Evolutionary conservation across 2,888 invertebrate species (phyloP).

Genomic region (Lasioglossum vierecki): DNA sequence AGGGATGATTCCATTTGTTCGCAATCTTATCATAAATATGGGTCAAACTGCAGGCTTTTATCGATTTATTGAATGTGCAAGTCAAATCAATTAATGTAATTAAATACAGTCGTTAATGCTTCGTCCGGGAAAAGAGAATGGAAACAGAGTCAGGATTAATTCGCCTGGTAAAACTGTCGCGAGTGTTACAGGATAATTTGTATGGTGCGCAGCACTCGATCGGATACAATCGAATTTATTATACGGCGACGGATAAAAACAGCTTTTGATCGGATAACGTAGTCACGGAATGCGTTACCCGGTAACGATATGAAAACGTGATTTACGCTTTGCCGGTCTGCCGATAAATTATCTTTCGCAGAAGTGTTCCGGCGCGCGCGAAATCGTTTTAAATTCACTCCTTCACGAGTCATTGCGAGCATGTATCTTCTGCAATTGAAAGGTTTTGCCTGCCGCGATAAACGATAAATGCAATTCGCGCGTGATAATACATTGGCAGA

Average conservation of each 20-base stretch:
- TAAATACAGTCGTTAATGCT: conserved; percentile 1
- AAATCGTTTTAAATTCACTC: background rate
- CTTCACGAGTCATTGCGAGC: background rate
- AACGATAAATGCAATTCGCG: background rate
- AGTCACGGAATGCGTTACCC: background rate
- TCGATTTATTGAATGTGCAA: background rate
- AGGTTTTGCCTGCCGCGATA: background rate
- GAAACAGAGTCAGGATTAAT: background rate
- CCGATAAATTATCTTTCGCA: conserved; percentile 13
- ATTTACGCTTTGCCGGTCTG: conserved; percentile 17
- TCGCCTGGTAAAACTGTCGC: background rate
- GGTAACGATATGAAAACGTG: conserved; percentile 28
- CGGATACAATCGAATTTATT: conserved; percentile 19
- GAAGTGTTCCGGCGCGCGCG: background rate
- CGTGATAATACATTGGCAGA: background rate
- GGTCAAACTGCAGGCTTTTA: background rate
- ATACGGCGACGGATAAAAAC: conserved; percentile 9
- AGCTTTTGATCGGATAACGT: conserved; percentile 16
- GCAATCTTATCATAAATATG: background rate
- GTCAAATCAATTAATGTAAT: background rate
- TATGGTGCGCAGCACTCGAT: background rate
- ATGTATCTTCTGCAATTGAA: background rate
- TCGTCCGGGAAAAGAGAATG: background rate
- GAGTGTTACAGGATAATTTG: conserved; percentile 4
- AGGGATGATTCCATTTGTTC: background rate